phyloP scores from a whole-genome alignment of 2,888 invertebrate genomes.

The Ormia ochracea region DNA sequence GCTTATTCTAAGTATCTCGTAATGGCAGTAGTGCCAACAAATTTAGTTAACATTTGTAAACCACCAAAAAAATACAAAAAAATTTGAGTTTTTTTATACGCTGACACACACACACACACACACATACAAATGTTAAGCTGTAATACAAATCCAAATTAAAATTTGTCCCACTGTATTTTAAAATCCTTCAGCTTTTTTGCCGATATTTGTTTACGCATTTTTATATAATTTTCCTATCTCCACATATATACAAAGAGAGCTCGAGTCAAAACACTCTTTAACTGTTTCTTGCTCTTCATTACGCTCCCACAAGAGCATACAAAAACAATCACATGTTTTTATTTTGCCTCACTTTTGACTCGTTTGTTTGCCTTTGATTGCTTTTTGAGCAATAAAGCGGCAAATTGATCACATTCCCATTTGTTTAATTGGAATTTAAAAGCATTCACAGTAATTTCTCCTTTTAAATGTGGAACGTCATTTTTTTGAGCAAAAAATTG shows the following conservation, averaged over 20 bases:
- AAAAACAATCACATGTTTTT: conserved; percentile 38
- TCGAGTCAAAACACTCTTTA: not conserved
- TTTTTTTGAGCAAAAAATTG: not conserved
- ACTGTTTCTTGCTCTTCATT: not conserved
- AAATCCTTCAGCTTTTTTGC: too few relatives aligned
- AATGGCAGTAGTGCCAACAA: too few relatives aligned
- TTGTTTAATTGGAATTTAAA: conserved; percentile 20
- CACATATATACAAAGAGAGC: not conserved
- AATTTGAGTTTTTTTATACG: too few relatives aligned
- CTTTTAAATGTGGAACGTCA: conserved; percentile 9
- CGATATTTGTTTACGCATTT: too few relatives aligned
- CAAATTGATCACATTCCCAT: conserved; percentile 50
- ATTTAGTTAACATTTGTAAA: too few relatives aligned
- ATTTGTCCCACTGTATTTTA: too few relatives aligned
- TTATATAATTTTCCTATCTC: too few relatives aligned
- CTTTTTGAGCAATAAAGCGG: conserved; percentile 37
- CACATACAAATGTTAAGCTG: too few relatives aligned
- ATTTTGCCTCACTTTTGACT: not conserved
- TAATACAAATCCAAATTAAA: too few relatives aligned
- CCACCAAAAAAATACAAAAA: too few relatives aligned
- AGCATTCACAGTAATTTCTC: conserved; percentile 19
- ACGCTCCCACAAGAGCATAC: not conserved
- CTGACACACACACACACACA: too few relatives aligned
- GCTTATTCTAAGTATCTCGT: too few relatives aligned
- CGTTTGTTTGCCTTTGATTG: not conserved